A percentile compares a stretch with the other conserved stretches of the same genome.
phyloP scores from a whole-genome alignment of 2,888 invertebrate species.

The Teleogryllus oceanicus region DNA sequence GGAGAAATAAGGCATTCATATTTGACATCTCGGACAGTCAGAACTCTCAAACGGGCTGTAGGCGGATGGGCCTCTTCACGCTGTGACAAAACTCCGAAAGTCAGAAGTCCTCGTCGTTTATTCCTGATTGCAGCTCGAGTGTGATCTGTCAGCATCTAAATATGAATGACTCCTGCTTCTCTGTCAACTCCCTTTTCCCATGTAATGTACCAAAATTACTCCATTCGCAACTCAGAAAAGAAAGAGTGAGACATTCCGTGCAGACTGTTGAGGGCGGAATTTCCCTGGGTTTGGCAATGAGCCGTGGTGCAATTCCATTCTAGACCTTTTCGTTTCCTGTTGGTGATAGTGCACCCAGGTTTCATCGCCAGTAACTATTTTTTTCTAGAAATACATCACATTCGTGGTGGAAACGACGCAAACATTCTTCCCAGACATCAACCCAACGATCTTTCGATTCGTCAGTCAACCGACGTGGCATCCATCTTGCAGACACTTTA shows the following conservation, averaged over 20 bases:
- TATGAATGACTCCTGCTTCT: not conserved
- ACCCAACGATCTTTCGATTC: too few relatives aligned
- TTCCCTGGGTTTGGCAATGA: not conserved
- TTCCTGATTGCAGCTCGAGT: not conserved
- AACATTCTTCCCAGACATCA: too few relatives aligned
- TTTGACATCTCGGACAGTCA: not conserved
- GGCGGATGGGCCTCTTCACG: not conserved
- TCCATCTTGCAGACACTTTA: too few relatives aligned
- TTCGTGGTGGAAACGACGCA: too few relatives aligned
- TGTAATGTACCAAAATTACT: not conserved
- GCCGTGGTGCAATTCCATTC: too few relatives aligned
- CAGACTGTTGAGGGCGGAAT: not conserved
- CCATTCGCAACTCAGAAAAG: not conserved
- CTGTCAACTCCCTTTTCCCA: not conserved
- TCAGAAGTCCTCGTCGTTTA: not conserved
- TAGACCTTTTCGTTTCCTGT: too few relatives aligned
- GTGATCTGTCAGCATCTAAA: not conserved
- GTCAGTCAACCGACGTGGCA: too few relatives aligned
- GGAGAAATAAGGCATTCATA: not conserved
- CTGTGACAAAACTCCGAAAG: not conserved
- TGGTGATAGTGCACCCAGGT: too few relatives aligned
- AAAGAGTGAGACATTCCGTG: not conserved
- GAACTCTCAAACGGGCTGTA: not conserved
- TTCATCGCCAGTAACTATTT: too few relatives aligned
- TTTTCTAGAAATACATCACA: too few relatives aligned